Evolutionary conservation across 1,140 invertebrate species (phyloP), one percentile per base, ranked within the genome.

Genomic region (Pachyrhynchus sulphureomaculatus): DNA sequence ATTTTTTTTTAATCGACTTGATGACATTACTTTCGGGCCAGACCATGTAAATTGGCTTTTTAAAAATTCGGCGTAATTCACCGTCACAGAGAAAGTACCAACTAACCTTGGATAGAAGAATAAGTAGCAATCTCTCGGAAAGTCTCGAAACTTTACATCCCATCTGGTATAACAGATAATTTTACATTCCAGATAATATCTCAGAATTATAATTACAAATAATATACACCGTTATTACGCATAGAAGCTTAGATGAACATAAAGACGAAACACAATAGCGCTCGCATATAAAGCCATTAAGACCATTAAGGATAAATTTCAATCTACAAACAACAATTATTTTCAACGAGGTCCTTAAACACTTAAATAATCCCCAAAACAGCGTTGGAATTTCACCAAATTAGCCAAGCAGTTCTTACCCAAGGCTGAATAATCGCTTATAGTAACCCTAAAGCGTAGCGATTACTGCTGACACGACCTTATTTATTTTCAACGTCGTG

Each of bases 391-490:
- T 37, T 37, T 37, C 34, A 12, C 34, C 34, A 37, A 37, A 37
- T 37, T 37, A 37, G 34, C 34, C 34, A 17, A 12, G 12, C 34
- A 37, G 34, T 37, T 37, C 34, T 37, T 37, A 37, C 34, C 34
- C 34, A 12, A 12, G 34, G 15, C 34, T 44, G 33, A 55, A 55
- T 55, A 55, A 55, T 55, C 39, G 26, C 36, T 36, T 33, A 41
- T 33, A 41, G 49, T 29, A 21, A 32, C n/a, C 49, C 52, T 44
- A 55, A 55, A 55, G 15, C 41, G 18, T 4, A 36, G 23, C 52
- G 52, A 55, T 55, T 55, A 55, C 52, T 20, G 37, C 39, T 55
- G 52, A 55, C 52, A 55, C 41, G 23, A 39, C 23, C 52, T 55
- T 55, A 55, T 55, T 55, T 55, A 55, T 55, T 55, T 55, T 44